These are phyloP conservation scores for Frankliniella intonsa DNA, from an alignment of 2,888 invertebrate species.

Conservation along the genomic window DNA sequence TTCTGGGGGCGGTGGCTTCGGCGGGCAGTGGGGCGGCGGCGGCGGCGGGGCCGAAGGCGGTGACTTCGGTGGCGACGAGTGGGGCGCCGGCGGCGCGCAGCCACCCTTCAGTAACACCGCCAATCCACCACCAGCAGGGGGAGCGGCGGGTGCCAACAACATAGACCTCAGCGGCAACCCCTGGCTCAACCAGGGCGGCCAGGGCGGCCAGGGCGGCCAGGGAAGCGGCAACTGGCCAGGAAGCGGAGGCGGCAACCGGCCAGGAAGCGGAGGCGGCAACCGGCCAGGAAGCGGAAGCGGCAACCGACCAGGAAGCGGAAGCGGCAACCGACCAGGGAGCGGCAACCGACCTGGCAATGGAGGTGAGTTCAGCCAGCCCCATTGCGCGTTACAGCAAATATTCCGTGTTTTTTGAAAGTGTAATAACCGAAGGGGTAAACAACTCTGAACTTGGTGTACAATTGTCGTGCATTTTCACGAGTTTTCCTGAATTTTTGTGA, in stretches of 20 bases:
- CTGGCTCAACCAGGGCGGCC: neutral
- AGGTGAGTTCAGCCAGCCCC: too few relatives aligned
- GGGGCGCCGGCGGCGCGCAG: too few relatives aligned
- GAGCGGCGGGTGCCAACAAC: constrained; percentile 22
- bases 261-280: neutral
- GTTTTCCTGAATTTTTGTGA: neutral
- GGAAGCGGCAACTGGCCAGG: neutral
- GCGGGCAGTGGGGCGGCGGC: too few relatives aligned
- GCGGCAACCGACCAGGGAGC: neutral
- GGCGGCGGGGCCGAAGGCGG: too few relatives aligned
- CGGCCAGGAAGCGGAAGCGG: neutral
- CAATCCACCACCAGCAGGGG: neutral
- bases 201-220: neutral
- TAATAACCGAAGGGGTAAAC: neutral
- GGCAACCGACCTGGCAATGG: neutral
- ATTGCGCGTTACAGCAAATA: too few relatives aligned
- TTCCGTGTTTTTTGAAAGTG: too few relatives aligned
- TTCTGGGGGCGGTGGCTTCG: too few relatives aligned
- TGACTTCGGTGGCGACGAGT: too few relatives aligned
- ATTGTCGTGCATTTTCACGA: neutral
- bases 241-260: constrained; percentile 27
- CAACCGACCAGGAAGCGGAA: neutral
- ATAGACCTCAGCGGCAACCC: constrained; percentile 26
- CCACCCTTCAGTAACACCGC: too few relatives aligned
- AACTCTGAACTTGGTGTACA: neutral